phyloP scores from a whole-genome alignment of 2,113 vertebrate species.

The Lucifuga dentata region DNA sequence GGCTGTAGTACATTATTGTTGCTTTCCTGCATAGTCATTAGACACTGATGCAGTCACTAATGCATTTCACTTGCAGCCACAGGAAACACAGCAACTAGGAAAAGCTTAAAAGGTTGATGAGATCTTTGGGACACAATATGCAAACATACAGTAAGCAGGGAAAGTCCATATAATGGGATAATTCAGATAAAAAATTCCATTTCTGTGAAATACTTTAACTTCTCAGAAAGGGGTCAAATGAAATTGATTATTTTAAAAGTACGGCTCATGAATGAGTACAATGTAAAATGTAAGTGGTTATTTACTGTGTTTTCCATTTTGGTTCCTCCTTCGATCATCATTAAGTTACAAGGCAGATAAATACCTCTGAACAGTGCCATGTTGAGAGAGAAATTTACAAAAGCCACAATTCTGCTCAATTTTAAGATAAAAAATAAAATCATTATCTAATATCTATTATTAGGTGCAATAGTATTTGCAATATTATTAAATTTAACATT shows the following conservation, averaged over 20 bases:
- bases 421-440: too few species aligned
- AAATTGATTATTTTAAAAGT: not conserved
- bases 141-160: too few species aligned
- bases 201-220: not conserved
- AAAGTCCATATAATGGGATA: not conserved
- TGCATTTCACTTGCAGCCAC: constrained; percentile 50
- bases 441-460: too few species aligned
- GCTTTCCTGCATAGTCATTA: constrained; percentile 38
- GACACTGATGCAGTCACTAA: constrained; percentile 34
- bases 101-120: constrained; percentile 35
- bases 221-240: not conserved
- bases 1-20: constrained; percentile 6
- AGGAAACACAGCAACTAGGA: constrained; percentile 23
- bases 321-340: not conserved
- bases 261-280: too few species aligned
- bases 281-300: too few species aligned
- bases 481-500: not conserved
- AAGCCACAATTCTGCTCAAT: too few species aligned
- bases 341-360: not conserved
- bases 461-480: too few species aligned
- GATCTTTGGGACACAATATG: constrained; percentile 10
- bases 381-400: too few species aligned
- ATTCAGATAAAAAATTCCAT: not conserved
- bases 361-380: too few species aligned
- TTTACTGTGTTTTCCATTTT: not conserved